phyloP scores from a whole-genome alignment of 2,113 vertebrate genomes.

The Plecotus auritus region DNA sequence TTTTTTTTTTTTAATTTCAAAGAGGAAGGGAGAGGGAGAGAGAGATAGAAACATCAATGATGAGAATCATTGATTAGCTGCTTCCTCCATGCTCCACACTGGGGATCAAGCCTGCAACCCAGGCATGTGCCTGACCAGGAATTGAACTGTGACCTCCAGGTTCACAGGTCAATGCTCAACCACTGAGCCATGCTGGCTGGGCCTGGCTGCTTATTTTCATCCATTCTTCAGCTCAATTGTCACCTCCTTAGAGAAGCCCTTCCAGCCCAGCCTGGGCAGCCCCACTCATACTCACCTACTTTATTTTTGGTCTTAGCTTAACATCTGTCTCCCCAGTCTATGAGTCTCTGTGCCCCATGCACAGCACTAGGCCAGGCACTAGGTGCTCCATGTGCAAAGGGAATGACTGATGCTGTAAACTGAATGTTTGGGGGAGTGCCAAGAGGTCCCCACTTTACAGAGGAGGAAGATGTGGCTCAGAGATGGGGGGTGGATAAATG shows the following conservation, averaged over 20 bases:
- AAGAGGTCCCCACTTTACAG: neutral
- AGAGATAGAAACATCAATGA: too few species aligned
- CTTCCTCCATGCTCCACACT: too few species aligned
- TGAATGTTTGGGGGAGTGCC: neutral
- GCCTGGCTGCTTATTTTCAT: neutral
- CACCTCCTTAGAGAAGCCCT: neutral
- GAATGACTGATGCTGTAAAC: neutral
- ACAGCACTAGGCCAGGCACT: neutral
- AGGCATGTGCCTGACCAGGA: too few species aligned
- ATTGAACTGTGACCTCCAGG: too few species aligned
- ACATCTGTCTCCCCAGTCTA: neutral
- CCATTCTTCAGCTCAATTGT: neutral
- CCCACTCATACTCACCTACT: neutral
- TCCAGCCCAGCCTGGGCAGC: neutral
- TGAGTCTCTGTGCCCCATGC: neutral
- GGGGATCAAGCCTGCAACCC: too few species aligned
- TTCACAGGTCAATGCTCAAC: too few species aligned
- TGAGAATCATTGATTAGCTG: too few species aligned
- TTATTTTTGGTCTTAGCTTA: neutral
- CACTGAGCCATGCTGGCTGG: too few species aligned
- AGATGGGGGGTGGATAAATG: neutral
- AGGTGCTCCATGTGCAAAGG: neutral
- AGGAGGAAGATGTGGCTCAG: neutral
- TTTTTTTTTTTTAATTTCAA: neutral
- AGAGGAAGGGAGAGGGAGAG: too few species aligned